Conservation (phyloP, 2,113 vertebrate genomes). For the Mellivora capensis region DNA sequence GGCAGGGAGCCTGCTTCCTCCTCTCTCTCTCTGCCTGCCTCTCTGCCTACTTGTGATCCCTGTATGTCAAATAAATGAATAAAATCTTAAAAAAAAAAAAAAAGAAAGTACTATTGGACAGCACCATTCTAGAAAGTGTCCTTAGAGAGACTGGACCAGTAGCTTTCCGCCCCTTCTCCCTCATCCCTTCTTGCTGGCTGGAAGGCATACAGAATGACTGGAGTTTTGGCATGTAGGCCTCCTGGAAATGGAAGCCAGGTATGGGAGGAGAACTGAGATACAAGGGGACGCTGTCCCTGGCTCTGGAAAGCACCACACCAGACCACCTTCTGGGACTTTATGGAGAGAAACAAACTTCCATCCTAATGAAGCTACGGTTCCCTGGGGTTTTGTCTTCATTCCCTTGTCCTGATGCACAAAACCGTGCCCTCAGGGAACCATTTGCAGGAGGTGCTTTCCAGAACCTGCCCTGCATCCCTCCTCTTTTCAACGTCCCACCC, state of each 20-base stretch:
- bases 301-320: not conserved
- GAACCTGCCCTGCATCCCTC: not conserved
- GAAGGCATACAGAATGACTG: not conserved
- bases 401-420: not conserved
- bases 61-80: too few relatives aligned
- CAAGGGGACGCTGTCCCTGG: not conserved
- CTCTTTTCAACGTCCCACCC: not conserved
- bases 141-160: not conserved
- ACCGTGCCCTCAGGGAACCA: rapidly evolving
- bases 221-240: not conserved
- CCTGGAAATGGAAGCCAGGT: not conserved
- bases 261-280: not conserved
- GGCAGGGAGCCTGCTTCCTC: too few relatives aligned
- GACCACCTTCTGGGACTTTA: not conserved
- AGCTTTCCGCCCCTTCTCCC: not conserved
- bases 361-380: not conserved
- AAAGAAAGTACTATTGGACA: not conserved
- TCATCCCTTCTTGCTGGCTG: not conserved
- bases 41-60: too few relatives aligned
- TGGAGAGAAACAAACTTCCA: not conserved
- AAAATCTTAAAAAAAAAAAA: too few relatives aligned
- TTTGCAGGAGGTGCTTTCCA: not conserved
- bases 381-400: not conserved
- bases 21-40: too few relatives aligned
- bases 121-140: not conserved